A percentile compares a stretch with the other conserved stretches of the same genome.
These are phyloP conservation scores for Agrochola circellaris DNA, from an alignment of 2,888 invertebrate species.

Conservation along the genomic window DNA sequence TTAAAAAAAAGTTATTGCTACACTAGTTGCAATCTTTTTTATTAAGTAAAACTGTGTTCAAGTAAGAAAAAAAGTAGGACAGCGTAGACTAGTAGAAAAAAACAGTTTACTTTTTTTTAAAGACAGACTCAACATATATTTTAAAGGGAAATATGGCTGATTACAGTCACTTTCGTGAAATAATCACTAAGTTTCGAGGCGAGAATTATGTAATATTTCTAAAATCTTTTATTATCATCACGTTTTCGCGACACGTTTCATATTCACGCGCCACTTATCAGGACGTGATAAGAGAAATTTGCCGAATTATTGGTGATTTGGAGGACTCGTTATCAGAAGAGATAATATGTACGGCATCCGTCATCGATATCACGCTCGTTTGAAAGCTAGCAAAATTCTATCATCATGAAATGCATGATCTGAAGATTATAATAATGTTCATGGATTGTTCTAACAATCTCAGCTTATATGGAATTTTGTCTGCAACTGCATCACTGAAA, in stretches of 20 bases:
- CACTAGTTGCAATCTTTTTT: too few species aligned
- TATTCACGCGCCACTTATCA: slow-evolving; percentile 14
- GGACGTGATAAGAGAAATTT: slow-evolving; percentile 15
- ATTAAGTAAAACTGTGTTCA: too few species aligned
- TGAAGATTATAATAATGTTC: neutral
- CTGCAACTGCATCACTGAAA: neutral
- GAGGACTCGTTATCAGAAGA: slow-evolving; percentile 13
- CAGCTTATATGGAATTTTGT: neutral
- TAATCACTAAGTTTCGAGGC: neutral
- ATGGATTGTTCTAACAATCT: neutral
- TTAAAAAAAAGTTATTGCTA: too few species aligned
- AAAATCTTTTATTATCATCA: slow-evolving; percentile 18
- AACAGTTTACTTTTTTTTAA: neutral
- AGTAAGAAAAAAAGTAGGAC: too few species aligned
- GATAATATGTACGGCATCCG: neutral
- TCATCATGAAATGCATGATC: slow-evolving; percentile 2
- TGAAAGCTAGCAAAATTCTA: neutral
- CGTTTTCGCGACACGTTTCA: slow-evolving; percentile 49
- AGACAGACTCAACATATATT: neutral
- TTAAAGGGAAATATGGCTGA: neutral
- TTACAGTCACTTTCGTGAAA: neutral
- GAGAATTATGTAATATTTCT: slow-evolving; percentile 5
- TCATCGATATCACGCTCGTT: neutral
- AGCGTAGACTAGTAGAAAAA: neutral
- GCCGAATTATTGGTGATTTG: slow-evolving; percentile 3